A percentile compares a stretch with the other conserved stretches of the same genome.
Conservation (phyloP, 2,888 invertebrate genomes). For the Diaperis boleti region DNA sequence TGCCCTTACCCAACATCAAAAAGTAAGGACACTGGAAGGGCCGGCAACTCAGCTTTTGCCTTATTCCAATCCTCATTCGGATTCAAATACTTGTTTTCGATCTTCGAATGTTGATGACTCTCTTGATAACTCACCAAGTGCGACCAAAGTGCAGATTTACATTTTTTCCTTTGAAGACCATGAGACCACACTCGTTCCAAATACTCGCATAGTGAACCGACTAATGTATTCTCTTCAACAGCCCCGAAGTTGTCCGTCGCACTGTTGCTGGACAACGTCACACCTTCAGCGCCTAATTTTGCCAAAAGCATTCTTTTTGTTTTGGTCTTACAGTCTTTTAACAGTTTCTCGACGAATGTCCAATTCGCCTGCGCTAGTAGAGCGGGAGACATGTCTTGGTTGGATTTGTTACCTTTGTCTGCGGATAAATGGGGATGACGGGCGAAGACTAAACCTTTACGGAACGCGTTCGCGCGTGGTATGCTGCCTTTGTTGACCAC, state of each 20-base stretch:
- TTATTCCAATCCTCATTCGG: slow-evolving; percentile 50
- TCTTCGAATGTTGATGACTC: slow-evolving; percentile 70
- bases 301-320: slow-evolving; percentile 99
- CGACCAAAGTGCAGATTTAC: slow-evolving; percentile 97
- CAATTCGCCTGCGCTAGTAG: slow-evolving; percentile 96
- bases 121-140: slow-evolving; percentile 93
- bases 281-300: slow-evolving; percentile 98
- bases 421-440: slow-evolving; percentile 47
- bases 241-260: slow-evolving; percentile 76
- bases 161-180: slow-evolving; percentile 94
- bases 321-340: slow-evolving; percentile 94
- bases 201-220: slow-evolving; percentile 97
- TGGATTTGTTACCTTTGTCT: slow-evolving; percentile 46
- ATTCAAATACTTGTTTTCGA: slow-evolving; percentile 43
- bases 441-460: slow-evolving; percentile 57
- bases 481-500: slow-evolving; percentile 67
- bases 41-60: slow-evolving; percentile 68
- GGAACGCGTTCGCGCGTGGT: slow-evolving; percentile 62
- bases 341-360: slow-evolving; percentile 96
- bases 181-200: slow-evolving; percentile 98
- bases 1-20: slow-evolving; percentile 87
- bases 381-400: slow-evolving; percentile 80
- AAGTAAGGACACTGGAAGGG: slow-evolving; percentile 85
- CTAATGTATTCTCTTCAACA: slow-evolving; percentile 97
- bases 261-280: slow-evolving; percentile 87